Conservation (phyloP, 2,113 vertebrate species). For the Cavia aperea region DNA sequence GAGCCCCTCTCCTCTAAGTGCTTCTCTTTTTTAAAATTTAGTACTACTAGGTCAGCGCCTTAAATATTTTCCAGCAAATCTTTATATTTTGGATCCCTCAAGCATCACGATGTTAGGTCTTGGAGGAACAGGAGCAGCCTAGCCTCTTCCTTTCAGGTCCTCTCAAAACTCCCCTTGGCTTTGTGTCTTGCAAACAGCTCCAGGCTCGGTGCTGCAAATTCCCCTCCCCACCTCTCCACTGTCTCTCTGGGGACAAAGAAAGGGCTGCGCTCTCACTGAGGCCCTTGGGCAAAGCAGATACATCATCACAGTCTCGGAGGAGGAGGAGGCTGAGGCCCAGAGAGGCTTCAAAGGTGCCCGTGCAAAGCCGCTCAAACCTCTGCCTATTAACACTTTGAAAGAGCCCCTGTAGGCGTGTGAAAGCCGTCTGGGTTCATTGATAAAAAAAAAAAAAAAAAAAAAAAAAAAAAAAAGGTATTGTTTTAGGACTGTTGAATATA, state of each 20-base stretch:
- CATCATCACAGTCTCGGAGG: conserved; percentile 47
- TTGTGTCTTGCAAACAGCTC: conserved; percentile 59
- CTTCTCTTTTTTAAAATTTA: neutral
- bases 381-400: conserved; percentile 74
- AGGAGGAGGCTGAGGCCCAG: conserved; percentile 56
- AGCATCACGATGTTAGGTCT: conserved; percentile 53
- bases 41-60: conserved; percentile 63
- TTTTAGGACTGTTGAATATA: conserved; percentile 63
- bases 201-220: conserved; percentile 26
- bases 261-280: conserved; percentile 68
- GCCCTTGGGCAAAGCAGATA: conserved; percentile 70
- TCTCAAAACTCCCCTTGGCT: conserved; percentile 47
- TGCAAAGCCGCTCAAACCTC: conserved; percentile 67
- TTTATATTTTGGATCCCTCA: conserved; percentile 63
- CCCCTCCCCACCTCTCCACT: neutral
- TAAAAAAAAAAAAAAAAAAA: neutral
- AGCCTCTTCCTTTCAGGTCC: conserved; percentile 64
- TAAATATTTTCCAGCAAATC: conserved; percentile 53
- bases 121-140: neutral
- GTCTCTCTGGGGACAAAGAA: conserved; percentile 63
- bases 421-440: conserved; percentile 66
- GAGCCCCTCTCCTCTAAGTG: neutral
- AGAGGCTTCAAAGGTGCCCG: conserved; percentile 71
- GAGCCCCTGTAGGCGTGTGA: conserved; percentile 62
- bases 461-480: conserved; percentile 58